These are phyloP conservation scores for Anguilla marmorata DNA, from an alignment of 2,797 vertebrate genomes.

Conservation along the genomic window DNA sequence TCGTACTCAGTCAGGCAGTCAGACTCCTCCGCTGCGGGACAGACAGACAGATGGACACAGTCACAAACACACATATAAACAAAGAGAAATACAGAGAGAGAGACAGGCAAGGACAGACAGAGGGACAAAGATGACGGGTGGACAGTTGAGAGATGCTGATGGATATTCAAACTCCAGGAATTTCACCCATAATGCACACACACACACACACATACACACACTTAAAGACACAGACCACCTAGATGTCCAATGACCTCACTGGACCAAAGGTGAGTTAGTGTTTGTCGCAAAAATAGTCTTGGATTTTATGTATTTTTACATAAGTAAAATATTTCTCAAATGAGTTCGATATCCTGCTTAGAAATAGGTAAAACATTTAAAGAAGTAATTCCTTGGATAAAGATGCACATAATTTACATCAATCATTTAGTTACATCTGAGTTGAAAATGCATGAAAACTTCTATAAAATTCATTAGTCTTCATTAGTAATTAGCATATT, in stretches of 20 bases:
- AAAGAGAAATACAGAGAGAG: not conserved
- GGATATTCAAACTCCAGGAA: too few species aligned
- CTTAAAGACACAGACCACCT: not conserved
- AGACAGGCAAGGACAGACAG: not conserved
- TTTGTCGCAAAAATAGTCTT: not conserved
- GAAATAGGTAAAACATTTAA: not conserved
- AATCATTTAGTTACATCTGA: too few species aligned
- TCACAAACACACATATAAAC: not conserved
- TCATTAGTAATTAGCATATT: not conserved
- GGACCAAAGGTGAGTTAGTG: not conserved
- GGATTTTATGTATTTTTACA: not conserved
- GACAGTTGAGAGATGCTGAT: not conserved
- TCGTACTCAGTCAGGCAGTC: slow-evolving; percentile 90
- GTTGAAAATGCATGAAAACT: too few species aligned
- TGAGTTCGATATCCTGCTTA: not conserved
- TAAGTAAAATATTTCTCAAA: not conserved
- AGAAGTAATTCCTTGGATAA: too few species aligned
- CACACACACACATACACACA: not conserved
- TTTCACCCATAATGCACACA: slow-evolving; percentile 8
- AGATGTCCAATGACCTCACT: not conserved
- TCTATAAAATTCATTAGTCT: not conserved
- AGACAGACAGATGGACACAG: not conserved
- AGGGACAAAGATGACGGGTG: not conserved
- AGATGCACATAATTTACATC: too few species aligned
- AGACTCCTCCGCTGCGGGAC: slow-evolving; percentile 77